A percentile compares a stretch with the other conserved stretches of the same genome.
Conservation (phyloP, 1,140 invertebrate species). For the Belonocnema kinseyi region DNA sequence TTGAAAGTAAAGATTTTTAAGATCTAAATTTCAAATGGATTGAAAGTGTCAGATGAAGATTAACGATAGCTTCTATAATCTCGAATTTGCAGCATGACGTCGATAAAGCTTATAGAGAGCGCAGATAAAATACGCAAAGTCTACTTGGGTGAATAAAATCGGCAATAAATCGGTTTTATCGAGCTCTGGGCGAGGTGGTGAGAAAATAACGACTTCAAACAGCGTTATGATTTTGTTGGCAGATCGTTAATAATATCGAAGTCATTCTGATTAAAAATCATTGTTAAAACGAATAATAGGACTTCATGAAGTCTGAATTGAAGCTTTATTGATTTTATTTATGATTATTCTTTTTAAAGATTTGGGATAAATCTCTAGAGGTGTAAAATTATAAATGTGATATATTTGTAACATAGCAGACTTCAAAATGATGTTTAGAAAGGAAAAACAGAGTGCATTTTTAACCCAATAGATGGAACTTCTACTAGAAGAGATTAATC, state of each 20-base stretch:
- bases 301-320: background rate
- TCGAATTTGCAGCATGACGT: constrained; percentile 8
- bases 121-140: constrained; percentile 23
- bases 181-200: constrained; percentile 15
- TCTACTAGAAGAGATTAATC: too few relatives aligned
- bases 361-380: too few relatives aligned
- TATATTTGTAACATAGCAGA: too few relatives aligned
- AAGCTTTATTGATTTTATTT: background rate
- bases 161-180: constrained; percentile 30
- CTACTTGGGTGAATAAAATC: constrained; percentile 19
- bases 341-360: too few relatives aligned
- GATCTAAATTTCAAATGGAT: background rate
- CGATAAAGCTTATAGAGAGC: constrained; percentile 12
- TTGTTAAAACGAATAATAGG: background rate
- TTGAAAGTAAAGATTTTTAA: too few relatives aligned
- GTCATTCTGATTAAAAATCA: constrained; percentile 17
- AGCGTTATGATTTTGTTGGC: constrained; percentile 21
- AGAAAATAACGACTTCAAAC: constrained; percentile 17
- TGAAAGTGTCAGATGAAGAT: background rate
- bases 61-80: background rate
- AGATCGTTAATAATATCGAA: constrained; percentile 24
- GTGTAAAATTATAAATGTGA: too few relatives aligned
- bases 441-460: too few relatives aligned
- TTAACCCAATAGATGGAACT: too few relatives aligned
- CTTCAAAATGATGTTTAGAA: too few relatives aligned